Evolutionary conservation across 2,888 invertebrate genomes (phyloP).

Genomic region (Cotesia congregata): DNA sequence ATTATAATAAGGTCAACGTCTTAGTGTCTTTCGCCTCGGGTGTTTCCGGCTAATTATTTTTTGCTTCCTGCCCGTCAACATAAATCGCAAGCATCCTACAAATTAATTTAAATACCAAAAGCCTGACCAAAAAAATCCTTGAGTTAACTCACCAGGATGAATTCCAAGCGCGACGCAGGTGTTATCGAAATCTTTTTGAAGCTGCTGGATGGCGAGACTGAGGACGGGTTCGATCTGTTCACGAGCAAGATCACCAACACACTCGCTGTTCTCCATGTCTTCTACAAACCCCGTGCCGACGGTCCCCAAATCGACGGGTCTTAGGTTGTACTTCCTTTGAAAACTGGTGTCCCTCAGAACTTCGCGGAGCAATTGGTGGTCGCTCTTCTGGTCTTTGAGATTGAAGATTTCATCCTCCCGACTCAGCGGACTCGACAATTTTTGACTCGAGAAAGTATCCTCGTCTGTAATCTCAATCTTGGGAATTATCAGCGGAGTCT

Average conservation of each 20-base stretch:
- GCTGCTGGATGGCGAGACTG: conserved; percentile 88
- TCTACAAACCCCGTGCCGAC: conserved; percentile 71
- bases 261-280: conserved; percentile 79
- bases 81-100: not conserved
- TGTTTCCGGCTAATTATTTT: not conserved
- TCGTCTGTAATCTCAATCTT: conserved; percentile 68
- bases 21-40: not conserved
- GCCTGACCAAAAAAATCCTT: not conserved
- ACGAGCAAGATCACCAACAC: conserved; percentile 75
- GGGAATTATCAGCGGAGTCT: conserved; percentile 36
- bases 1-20: conserved; percentile 4
- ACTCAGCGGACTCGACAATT: conserved; percentile 41
- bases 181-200: conserved; percentile 87
- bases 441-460: conserved; percentile 58
- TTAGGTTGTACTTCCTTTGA: conserved; percentile 86
- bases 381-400: conserved; percentile 57
- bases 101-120: not conserved
- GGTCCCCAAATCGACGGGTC: conserved; percentile 80
- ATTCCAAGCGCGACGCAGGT: conserved; percentile 89
- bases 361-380: conserved; percentile 84
- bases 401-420: conserved; percentile 60
- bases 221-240: conserved; percentile 87
- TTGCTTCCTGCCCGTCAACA: not conserved
- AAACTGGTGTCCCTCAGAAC: conserved; percentile 88
- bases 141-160: conserved; percentile 82